phyloP scores from a whole-genome alignment of 2,113 vertebrate genomes.

The Nannobrachium achirus region DNA sequence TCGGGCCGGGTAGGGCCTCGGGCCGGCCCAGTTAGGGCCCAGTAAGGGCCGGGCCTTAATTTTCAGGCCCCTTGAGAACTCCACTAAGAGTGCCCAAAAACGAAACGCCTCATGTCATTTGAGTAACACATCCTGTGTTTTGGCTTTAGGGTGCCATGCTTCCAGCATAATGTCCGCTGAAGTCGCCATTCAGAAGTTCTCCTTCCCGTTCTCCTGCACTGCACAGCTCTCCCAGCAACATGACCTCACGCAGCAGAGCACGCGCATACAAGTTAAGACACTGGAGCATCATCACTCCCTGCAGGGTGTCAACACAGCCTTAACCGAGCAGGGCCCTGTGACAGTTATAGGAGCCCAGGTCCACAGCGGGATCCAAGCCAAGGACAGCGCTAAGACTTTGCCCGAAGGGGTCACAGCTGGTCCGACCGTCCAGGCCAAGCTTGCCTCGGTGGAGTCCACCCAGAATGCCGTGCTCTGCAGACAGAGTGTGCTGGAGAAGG shows the following conservation, averaged over 20 bases:
- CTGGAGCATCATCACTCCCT: slow-evolving; percentile 18
- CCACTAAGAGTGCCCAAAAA: background rate
- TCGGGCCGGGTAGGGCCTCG: no score
- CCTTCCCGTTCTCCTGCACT: slow-evolving; percentile 64
- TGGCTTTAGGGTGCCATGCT: slow-evolving; percentile 56
- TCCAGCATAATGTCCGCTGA: slow-evolving; percentile 67
- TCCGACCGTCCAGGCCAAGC: background rate
- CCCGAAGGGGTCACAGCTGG: background rate
- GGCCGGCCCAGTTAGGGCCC: no score
- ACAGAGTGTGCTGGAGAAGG: slow-evolving; percentile 61
- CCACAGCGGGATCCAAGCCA: slow-evolving; percentile 17
- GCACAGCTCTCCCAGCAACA: slow-evolving; percentile 36
- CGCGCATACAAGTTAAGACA: slow-evolving; percentile 49
- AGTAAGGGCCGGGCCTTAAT: no score
- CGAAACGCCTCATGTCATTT: slow-evolving; percentile 15
- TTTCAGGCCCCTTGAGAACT: no score
- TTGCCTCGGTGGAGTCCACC: slow-evolving; percentile 14
- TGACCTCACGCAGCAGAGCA: slow-evolving; percentile 40
- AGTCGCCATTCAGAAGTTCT: slow-evolving; percentile 71
- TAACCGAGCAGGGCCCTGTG: background rate
- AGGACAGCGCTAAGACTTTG: slow-evolving; percentile 9
- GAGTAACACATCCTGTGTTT: slow-evolving; percentile 10
- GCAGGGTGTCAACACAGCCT: slow-evolving; percentile 22
- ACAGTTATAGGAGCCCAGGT: slow-evolving; percentile 18
- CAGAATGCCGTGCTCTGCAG: slow-evolving; percentile 26